These are phyloP conservation scores for Oreortyx pictus DNA, from an alignment of 2,797 vertebrate species.

Conservation along the genomic window DNA sequence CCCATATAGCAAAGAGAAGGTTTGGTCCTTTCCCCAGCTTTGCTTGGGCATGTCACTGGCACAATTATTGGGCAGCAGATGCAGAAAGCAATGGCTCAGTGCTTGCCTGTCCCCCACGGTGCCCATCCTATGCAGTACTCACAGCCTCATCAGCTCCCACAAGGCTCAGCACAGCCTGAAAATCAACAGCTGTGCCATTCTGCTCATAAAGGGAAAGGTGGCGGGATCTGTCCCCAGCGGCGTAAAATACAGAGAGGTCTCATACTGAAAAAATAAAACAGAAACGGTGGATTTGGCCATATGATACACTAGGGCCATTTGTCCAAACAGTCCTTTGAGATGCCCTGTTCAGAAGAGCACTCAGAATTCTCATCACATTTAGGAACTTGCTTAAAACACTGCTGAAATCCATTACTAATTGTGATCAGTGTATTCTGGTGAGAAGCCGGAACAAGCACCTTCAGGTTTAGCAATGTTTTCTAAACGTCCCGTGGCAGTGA, in stretches of 20 bases:
- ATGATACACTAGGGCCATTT: neutral
- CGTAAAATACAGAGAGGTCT: neutral
- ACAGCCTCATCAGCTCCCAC: neutral
- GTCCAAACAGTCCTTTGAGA: neutral
- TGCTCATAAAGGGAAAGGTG: neutral
- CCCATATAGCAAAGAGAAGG: neutral
- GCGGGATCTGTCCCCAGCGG: neutral
- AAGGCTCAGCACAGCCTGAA: neutral
- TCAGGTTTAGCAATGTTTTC: neutral
- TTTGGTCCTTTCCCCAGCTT: neutral
- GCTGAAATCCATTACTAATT: slow-evolving; percentile 6
- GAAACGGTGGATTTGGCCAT: neutral
- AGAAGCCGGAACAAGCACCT: neutral
- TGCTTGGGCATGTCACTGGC: accelerated
- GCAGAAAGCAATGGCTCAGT: neutral
- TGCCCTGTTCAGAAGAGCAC: neutral
- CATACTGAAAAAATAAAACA: neutral
- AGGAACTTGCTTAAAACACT: slow-evolving; percentile 8
- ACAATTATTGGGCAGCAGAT: neutral
- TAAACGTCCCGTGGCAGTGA: neutral
- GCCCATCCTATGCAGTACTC: neutral
- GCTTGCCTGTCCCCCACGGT: too few species aligned
- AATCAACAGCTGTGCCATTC: neutral
- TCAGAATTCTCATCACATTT: neutral
- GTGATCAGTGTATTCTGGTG: neutral